Evolutionary conservation across 2,113 vertebrate species (phyloP), one percentile per base, ranked within the genome.

Genomic region (Petaurus breviceps): DNA sequence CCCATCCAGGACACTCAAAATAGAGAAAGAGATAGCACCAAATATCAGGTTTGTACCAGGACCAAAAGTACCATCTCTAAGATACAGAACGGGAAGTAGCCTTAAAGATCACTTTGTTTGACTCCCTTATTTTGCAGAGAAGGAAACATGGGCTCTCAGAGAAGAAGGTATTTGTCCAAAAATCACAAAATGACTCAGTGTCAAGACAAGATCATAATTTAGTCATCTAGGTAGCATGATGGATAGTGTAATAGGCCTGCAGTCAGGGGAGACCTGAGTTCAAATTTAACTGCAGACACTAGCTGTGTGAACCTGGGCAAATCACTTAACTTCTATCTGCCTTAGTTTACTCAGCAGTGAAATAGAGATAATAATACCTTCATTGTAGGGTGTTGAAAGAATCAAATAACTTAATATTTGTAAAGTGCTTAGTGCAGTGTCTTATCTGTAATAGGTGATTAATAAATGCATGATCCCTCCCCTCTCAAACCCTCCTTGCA

Each of bases 41-140:
- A 97, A 97, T 94, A 92, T 92, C 50, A 49, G 95, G 92, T 93
- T 93, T 89, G 91, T 95, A 52, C 95, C 57, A 57, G 51, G n/a
- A 51, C 24, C 11, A 49, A 89, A 94, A 54, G 26, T 61, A 90
- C 8, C 9, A 84, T 50, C 53, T 96, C 49, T 43, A 84, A n/a
- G 19, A 23, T 84, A 43, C 1, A 22, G 68, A 84, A 22, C 1
- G 22, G 19, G n/a, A 84, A 43, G 14, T 22, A 6, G 19, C 16
- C 16, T 37, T 84, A 43, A 19, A 84, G 37, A 84, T 43, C n/a
- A n/a, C 16, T 16, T 22, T 43, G 7, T 84, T 23, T 84, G 68
- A 19, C 68, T 43, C 68, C 68, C n/a, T 84, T 7, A 22, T 43
- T 84, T 43, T 84, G 3, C 68, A 84, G 6, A 84, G 19, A 84